Conservation (phyloP, 2,113 vertebrate genomes). For the Perccottus glenii region DNA sequence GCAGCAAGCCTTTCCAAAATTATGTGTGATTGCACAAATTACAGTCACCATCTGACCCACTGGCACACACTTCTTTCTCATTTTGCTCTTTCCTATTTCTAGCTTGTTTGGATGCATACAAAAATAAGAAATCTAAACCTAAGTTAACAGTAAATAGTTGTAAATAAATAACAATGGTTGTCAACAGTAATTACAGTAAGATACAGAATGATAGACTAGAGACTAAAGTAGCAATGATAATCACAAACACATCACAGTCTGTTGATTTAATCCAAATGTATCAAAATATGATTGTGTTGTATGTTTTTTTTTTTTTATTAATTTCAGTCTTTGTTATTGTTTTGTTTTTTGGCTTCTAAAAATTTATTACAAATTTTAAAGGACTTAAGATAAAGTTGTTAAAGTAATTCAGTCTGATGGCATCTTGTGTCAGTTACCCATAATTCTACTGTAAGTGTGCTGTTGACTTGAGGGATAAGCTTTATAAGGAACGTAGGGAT, state of each 20-base stretch:
- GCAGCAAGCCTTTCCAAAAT: slow-evolving; percentile 6
- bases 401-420: not conserved
- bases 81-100: slow-evolving; percentile 4
- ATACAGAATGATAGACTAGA: too few relatives aligned
- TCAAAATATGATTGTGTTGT: too few relatives aligned
- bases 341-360: not conserved
- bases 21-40: slow-evolving; percentile 8
- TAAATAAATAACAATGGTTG: not conserved
- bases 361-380: not conserved
- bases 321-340: too few relatives aligned
- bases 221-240: too few relatives aligned
- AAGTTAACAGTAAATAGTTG: not conserved
- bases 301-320: too few relatives aligned
- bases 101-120: not conserved
- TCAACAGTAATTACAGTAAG: too few relatives aligned
- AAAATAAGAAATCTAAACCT: not conserved
- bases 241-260: too few relatives aligned
- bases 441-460: slow-evolving; percentile 9
- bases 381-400: not conserved
- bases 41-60: slow-evolving; percentile 13
- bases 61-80: slow-evolving; percentile 1
- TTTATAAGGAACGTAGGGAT: slow-evolving; percentile 21
- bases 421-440: slow-evolving; percentile 2
- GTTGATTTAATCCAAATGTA: too few relatives aligned
- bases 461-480: not conserved